These are phyloP conservation scores for Marmota monax DNA, from an alignment of 2,113 vertebrate genomes.

Conservation along the genomic window DNA sequence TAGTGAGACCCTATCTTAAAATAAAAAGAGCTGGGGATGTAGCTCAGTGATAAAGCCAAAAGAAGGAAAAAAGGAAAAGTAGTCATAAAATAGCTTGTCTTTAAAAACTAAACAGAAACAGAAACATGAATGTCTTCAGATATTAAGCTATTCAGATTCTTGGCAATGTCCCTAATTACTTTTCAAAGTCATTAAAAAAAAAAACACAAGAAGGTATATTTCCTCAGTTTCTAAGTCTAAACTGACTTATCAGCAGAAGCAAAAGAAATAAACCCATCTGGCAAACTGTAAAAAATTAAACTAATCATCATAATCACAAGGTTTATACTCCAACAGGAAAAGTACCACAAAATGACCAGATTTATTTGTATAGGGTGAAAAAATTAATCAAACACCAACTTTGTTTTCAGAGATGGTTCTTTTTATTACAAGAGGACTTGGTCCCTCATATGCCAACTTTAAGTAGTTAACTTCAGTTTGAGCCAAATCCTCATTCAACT, in stretches of 20 bases:
- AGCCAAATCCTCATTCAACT: not conserved
- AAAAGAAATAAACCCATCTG: constrained; percentile 13
- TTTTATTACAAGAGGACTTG: constrained; percentile 36
- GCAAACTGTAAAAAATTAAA: constrained; percentile 20
- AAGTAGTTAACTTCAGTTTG: constrained; percentile 1
- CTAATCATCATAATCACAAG: not conserved
- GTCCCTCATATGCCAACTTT: not conserved
- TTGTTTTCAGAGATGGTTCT: constrained; percentile 8
- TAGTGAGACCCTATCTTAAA: too few relatives aligned
- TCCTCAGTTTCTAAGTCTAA: not conserved
- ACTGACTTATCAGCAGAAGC: not conserved
- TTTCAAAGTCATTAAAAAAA: constrained; percentile 27
- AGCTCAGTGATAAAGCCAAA: too few relatives aligned
- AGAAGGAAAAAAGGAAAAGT: too few relatives aligned
- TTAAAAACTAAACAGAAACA: not conserved
- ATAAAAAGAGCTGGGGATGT: too few relatives aligned
- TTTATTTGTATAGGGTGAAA: not conserved
- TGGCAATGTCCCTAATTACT: constrained; percentile 54
- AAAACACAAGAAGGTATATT: not conserved
- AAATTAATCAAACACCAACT: constrained; percentile 59
- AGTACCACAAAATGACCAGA: constrained; percentile 26
- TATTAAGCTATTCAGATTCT: constrained; percentile 32
- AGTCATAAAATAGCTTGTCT: too few relatives aligned
- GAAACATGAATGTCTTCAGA: constrained; percentile 29
- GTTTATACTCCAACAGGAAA: not conserved